Conservation (phyloP, 2,113 vertebrate genomes). For the Heterocephalus glaber region DNA sequence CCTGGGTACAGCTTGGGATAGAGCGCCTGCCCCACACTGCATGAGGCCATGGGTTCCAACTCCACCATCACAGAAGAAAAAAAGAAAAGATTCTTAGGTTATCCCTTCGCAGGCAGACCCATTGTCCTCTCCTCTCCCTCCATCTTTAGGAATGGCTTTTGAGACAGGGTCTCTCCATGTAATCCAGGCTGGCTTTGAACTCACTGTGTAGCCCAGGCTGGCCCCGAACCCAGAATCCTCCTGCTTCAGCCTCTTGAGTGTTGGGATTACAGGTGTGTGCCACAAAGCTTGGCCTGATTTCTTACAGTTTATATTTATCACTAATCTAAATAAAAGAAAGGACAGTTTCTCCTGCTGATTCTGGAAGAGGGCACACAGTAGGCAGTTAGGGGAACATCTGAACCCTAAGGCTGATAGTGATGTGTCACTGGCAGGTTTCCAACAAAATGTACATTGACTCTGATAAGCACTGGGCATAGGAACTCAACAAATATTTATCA, state of each 20-base stretch:
- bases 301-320: constrained; percentile 26
- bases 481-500: constrained; percentile 66
- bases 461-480: constrained; percentile 25
- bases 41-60: background rate
- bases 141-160: background rate
- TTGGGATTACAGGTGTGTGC: background rate
- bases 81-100: background rate
- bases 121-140: background rate
- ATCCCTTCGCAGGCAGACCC: background rate
- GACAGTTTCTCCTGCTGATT: background rate
- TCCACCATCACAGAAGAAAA: background rate
- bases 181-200: background rate
- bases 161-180: background rate
- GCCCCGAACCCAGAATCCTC: background rate
- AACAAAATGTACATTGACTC: constrained; percentile 30
- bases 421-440: background rate
- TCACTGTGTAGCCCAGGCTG: background rate
- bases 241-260: background rate
- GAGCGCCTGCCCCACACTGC: background rate
- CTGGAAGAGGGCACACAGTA: background rate
- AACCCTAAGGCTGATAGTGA: background rate
- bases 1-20: accelerated
- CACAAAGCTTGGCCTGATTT: background rate
- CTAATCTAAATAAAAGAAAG: background rate
- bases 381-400: background rate